These are phyloP conservation scores for Phainopepla nitens DNA, from an alignment of 2,113 vertebrate species.

Conservation along the genomic window DNA sequence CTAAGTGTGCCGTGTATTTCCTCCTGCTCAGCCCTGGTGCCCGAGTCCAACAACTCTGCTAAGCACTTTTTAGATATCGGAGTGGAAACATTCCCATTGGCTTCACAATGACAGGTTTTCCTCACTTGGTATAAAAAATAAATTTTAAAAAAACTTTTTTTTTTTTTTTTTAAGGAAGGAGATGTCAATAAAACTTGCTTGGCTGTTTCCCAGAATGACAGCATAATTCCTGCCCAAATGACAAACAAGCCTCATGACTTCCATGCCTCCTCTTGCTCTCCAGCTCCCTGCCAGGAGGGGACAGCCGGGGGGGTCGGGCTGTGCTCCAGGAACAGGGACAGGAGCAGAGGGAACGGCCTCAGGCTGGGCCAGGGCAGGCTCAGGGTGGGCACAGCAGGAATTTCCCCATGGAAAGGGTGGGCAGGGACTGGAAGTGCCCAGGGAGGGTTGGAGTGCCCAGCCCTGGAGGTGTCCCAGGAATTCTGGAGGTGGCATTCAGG, in stretches of 20 bases:
- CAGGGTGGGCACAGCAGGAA: neutral
- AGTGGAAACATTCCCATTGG: neutral
- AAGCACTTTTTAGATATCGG: neutral
- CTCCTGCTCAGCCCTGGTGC: neutral
- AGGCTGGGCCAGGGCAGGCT: neutral
- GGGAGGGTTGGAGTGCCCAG: neutral
- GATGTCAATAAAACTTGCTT: neutral
- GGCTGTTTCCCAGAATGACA: neutral
- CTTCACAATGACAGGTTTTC: neutral
- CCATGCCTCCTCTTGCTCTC: fast-evolving
- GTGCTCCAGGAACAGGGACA: neutral
- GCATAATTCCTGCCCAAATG: neutral
- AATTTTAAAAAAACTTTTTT: neutral
- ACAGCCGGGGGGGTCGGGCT: neutral
- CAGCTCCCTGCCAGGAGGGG: neutral
- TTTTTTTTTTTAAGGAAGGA: neutral
- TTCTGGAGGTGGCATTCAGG: fast-evolving
- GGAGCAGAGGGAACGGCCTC: neutral
- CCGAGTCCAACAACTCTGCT: neutral
- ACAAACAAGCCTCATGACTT: fast-evolving
- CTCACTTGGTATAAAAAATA: neutral
- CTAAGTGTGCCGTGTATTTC: neutral
- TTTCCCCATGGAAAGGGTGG: neutral
- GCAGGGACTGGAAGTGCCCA: neutral
- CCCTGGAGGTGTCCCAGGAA: neutral